phyloP scores from a whole-genome alignment of 2,797 vertebrate genomes.

The Erpetoichthys calabaricus region DNA sequence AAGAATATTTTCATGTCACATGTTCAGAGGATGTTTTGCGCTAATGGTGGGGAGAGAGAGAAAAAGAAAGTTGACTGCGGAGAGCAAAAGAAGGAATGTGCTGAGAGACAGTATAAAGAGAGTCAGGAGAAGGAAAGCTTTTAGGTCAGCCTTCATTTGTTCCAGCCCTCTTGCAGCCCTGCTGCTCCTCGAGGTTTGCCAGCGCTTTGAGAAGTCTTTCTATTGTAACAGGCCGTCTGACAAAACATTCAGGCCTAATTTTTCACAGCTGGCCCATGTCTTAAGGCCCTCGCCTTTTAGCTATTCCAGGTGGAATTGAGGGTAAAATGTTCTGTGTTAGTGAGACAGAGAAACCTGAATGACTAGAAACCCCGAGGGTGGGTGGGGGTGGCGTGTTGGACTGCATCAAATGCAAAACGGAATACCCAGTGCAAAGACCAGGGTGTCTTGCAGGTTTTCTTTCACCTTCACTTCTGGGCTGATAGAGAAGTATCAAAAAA shows the following conservation, averaged over 20 bases:
- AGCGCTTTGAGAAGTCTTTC: background rate
- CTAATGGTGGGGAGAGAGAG: background rate
- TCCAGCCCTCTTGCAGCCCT: too few species aligned
- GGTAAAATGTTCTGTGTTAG: slow-evolving; percentile 24
- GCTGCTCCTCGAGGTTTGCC: too few species aligned
- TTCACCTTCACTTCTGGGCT: background rate
- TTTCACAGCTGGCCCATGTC: slow-evolving; percentile 53
- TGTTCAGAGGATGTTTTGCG: too few species aligned
- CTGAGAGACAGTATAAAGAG: slow-evolving; percentile 17
- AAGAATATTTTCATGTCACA: too few species aligned
- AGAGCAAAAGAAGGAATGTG: slow-evolving; percentile 14
- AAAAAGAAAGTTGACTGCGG: background rate
- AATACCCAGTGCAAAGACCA: slow-evolving; percentile 11
- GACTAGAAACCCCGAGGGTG: slow-evolving; percentile 35
- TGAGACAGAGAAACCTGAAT: slow-evolving; percentile 20
- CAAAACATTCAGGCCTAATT: slow-evolving; percentile 23
- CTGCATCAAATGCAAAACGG: slow-evolving; percentile 30
- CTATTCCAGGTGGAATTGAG: slow-evolving; percentile 31
- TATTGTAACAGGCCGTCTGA: background rate
- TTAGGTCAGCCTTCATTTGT: too few species aligned
- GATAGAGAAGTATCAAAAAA: background rate
- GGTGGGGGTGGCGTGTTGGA: slow-evolving; percentile 14
- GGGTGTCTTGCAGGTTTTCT: background rate
- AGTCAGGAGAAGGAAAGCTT: too few species aligned
- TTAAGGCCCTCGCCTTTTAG: slow-evolving; percentile 39